Evolutionary conservation across 2,797 vertebrate genomes (phyloP).

Genomic region (Neosalanx taihuensis): DNA sequence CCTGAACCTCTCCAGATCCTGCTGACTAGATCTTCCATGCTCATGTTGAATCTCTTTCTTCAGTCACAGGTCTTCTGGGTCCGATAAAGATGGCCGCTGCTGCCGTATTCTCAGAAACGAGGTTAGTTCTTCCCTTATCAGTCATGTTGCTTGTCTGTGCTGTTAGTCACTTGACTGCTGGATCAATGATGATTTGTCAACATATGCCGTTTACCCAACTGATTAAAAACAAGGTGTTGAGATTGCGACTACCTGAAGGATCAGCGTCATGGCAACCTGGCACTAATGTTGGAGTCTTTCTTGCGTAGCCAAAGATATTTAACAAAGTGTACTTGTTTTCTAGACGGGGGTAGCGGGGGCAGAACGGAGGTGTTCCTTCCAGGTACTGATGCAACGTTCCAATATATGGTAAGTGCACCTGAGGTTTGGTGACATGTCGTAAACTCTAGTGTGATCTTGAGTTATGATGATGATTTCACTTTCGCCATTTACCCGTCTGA

Average conservation of each 20-base stretch:
- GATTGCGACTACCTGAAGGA: no score
- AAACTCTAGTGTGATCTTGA: conserved; percentile 29
- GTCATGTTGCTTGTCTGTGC: no score
- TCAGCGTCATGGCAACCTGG: no score
- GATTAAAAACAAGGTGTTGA: neutral
- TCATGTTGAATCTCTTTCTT: neutral
- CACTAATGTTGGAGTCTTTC: no score
- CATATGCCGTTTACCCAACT: neutral
- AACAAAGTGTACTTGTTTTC: no score
- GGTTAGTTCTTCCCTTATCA: no score
- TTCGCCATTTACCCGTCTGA: conserved; percentile 70
- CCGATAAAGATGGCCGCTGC: neutral
- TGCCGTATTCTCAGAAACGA: neutral
- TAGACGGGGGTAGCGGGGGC: no score
- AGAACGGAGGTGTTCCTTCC: no score
- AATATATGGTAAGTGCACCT: no score
- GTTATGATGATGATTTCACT: conserved; percentile 65
- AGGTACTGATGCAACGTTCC: no score
- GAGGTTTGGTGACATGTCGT: no score
- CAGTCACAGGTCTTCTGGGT: neutral
- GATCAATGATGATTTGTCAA: neutral
- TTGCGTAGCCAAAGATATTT: no score
- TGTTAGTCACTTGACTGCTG: neutral
- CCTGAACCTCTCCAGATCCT: neutral
- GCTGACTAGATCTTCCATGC: neutral